Conservation (phyloP, 2,888 invertebrate species). For the Smittia sp. region DNA sequence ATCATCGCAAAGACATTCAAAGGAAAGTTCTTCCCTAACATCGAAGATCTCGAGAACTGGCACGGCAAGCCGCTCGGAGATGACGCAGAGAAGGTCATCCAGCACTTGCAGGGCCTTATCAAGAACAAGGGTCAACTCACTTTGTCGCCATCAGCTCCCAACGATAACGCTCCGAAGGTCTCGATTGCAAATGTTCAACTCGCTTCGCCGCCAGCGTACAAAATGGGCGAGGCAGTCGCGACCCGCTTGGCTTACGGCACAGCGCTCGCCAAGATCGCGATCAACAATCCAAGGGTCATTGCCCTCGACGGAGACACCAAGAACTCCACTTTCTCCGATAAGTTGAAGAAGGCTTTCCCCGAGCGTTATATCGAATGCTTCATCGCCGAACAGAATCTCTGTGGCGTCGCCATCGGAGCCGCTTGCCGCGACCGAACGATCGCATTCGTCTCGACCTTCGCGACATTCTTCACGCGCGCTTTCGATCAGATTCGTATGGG, state of each 20-base stretch:
- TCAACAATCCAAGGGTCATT: constrained; percentile 75
- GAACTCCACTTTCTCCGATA: constrained; percentile 96
- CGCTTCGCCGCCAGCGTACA: constrained; percentile 79
- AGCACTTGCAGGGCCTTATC: constrained; percentile 66
- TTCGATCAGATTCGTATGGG: constrained; percentile 99
- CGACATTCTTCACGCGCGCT: constrained; percentile 94
- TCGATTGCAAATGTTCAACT: constrained; percentile 71
- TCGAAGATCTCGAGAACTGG: constrained; percentile 94
- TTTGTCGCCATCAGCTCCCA: constrained; percentile 63
- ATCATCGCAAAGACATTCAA: constrained; percentile 95
- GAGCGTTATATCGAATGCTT: constrained; percentile 91
- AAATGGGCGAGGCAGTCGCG: constrained; percentile 72
- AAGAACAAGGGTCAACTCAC: constrained; percentile 65
- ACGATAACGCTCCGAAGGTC: constrained; percentile 68
- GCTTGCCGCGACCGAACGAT: constrained; percentile 90
- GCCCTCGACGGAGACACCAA: constrained; percentile 98
- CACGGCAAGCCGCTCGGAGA: constrained; percentile 95
- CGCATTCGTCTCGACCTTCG: constrained; percentile 95
- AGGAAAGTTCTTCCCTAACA: constrained; percentile 83
- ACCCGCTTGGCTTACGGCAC: constrained; percentile 93
- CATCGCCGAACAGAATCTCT: constrained; percentile 98
- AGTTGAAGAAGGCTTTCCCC: constrained; percentile 71
- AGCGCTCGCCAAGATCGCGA: constrained; percentile 83
- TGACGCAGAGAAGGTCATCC: constrained; percentile 67
- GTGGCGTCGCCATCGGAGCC: constrained; percentile 92